These are phyloP conservation scores for Gouania willdenowi DNA, from an alignment of 2,797 vertebrate genomes.

Conservation along the genomic window DNA sequence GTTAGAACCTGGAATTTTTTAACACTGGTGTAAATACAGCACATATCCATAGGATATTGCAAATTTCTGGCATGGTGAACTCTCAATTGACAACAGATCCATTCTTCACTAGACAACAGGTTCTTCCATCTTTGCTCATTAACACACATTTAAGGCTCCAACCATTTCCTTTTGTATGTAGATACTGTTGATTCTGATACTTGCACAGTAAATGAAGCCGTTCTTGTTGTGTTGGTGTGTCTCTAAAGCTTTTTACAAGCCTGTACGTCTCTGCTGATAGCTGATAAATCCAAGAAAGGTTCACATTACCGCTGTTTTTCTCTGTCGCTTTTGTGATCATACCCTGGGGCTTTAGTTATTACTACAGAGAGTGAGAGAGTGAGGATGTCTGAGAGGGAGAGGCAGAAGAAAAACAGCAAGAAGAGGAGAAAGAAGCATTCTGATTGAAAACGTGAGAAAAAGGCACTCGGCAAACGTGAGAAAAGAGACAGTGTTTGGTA, in stretches of 20 bases:
- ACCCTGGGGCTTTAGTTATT: conserved; percentile 41
- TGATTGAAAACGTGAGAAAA: conserved; percentile 41
- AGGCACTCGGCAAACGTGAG: conserved; percentile 19
- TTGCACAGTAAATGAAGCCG: conserved; percentile 12
- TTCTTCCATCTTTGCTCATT: too few species aligned
- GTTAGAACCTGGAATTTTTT: too few species aligned
- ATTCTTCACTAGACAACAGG: too few species aligned
- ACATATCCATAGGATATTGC: too few species aligned
- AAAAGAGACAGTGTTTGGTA: conserved; percentile 16
- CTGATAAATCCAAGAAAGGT: conserved; percentile 64
- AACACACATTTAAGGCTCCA: conserved; percentile 5
- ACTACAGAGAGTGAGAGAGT: background rate
- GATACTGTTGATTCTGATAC: conserved; percentile 37
- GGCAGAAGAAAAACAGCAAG: conserved; percentile 18
- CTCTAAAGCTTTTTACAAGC: conserved; percentile 26
- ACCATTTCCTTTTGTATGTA: conserved; percentile 22
- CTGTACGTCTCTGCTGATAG: conserved; percentile 52
- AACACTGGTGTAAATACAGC: too few species aligned
- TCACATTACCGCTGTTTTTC: conserved; percentile 29
- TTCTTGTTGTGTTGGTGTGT: conserved; percentile 20
- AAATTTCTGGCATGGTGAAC: too few species aligned
- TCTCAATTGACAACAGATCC: too few species aligned
- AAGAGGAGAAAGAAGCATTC: conserved; percentile 24
- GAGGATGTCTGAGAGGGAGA: conserved; percentile 4
- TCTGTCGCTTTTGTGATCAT: conserved; percentile 26